These are phyloP conservation scores for Platycnemis pennipes DNA, from an alignment of 2,888 invertebrate genomes.

Conservation along the genomic window DNA sequence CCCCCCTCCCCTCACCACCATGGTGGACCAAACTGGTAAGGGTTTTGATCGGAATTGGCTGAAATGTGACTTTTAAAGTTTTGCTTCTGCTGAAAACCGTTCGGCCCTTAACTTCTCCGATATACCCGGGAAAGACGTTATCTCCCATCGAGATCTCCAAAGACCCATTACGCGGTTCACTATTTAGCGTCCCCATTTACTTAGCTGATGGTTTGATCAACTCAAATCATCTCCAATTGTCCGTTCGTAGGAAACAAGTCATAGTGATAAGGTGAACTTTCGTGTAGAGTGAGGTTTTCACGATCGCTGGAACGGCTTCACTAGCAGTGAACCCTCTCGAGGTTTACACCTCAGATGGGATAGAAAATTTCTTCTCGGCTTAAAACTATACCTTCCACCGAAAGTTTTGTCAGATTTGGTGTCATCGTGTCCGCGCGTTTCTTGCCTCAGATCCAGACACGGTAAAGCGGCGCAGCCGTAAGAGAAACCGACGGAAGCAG, in stretches of 20 bases:
- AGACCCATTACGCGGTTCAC: no score
- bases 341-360: not conserved
- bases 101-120: not conserved
- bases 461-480: not conserved
- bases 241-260: not conserved
- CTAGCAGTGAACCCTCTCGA: not conserved
- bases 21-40: not conserved
- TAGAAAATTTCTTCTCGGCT: not conserved
- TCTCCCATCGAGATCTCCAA: not conserved
- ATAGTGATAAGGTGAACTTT: not conserved
- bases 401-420: not conserved
- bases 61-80: not conserved
- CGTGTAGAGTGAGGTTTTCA: not conserved
- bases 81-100: not conserved
- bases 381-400: not conserved
- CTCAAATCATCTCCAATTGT: not conserved
- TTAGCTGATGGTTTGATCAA: not conserved
- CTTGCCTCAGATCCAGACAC: not conserved
- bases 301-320: no score
- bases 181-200: no score
- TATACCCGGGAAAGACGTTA: not conserved
- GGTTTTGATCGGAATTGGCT: no score
- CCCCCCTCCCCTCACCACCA: not conserved
- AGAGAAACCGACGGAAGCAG: not conserved
- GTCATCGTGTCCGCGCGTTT: not conserved